Conservation (phyloP, 37 sponge, comb jelly and placozoan species). For the Ephydatia muelleri region DNA sequence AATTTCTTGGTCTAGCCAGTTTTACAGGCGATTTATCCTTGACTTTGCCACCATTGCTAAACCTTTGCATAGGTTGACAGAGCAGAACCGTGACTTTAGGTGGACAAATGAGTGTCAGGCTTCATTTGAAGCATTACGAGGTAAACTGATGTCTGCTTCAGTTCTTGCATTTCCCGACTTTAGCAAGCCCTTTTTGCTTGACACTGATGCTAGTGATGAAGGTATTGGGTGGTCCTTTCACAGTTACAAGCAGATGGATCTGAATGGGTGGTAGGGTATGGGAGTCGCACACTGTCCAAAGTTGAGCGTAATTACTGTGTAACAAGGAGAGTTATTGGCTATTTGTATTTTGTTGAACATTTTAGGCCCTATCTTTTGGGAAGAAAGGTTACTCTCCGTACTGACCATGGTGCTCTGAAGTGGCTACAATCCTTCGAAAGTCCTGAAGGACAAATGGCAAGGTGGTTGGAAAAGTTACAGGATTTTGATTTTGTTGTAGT, state of each 20-base stretch:
- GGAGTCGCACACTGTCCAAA: too few species aligned
- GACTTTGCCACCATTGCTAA: constrained; percentile 25
- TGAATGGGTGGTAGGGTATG: background rate
- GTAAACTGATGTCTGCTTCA: background rate
- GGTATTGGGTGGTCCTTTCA: background rate
- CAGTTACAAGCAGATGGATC: too few species aligned
- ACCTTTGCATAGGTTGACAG: constrained; percentile 27
- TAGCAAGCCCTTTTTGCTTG: background rate
- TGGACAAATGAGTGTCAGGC: constrained; percentile 4
- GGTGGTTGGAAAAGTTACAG: constrained; percentile 33
- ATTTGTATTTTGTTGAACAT: too few species aligned
- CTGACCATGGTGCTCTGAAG: constrained; percentile 19
- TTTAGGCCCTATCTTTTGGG: too few species aligned
- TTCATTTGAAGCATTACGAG: constrained; percentile 6
- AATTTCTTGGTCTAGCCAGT: constrained; percentile 17
- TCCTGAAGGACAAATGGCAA: constrained; percentile 44
- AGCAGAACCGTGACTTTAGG: background rate
- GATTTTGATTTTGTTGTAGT: constrained; percentile 14
- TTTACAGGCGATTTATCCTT: constrained; percentile 1
- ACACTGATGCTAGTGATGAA: constrained; percentile 3
- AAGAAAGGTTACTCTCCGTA: background rate
- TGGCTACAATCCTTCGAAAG: constrained; percentile 32
- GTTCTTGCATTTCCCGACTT: constrained; percentile 4
- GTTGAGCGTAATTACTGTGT: too few species aligned
- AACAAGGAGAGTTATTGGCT: too few species aligned